Conservation (phyloP, 2,113 vertebrate species). For the Colinus virginianus region DNA sequence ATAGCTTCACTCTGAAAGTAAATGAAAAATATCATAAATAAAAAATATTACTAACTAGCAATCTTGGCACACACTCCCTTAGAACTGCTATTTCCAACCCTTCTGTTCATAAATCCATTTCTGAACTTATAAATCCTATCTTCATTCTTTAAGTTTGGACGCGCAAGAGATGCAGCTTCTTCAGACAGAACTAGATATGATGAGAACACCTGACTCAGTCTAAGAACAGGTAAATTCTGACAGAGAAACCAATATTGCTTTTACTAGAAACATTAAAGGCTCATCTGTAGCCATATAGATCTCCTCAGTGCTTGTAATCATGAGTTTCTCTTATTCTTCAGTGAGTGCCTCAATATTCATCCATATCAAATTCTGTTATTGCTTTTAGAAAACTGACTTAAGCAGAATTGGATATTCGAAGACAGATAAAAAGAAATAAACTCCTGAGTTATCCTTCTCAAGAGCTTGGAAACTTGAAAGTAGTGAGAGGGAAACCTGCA, state of each 20-base stretch:
- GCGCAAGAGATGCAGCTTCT: background rate
- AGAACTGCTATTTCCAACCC: background rate
- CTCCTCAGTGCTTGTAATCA: background rate
- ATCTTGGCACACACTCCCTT: background rate
- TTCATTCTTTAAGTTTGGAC: background rate
- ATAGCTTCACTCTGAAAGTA: background rate
- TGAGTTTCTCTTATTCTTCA: background rate
- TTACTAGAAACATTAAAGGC: background rate
- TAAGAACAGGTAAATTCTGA: background rate
- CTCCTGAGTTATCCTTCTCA: background rate
- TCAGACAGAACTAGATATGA: background rate
- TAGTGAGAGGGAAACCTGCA: background rate
- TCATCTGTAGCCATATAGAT: background rate
- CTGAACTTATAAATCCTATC: background rate
- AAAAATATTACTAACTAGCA: background rate
- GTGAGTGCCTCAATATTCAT: background rate
- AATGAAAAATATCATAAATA: background rate
- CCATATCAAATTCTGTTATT: background rate
- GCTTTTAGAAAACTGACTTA: background rate
- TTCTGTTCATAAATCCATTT: background rate
- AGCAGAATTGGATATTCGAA: background rate
- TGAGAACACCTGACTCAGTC: background rate
- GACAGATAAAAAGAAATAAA: background rate
- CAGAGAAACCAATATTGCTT: background rate
- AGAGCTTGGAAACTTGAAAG: background rate